Evolutionary conservation across 2,888 invertebrate species (phyloP), one percentile per base, ranked within the genome.

Genomic region (Nephrotoma guestfalica): DNA sequence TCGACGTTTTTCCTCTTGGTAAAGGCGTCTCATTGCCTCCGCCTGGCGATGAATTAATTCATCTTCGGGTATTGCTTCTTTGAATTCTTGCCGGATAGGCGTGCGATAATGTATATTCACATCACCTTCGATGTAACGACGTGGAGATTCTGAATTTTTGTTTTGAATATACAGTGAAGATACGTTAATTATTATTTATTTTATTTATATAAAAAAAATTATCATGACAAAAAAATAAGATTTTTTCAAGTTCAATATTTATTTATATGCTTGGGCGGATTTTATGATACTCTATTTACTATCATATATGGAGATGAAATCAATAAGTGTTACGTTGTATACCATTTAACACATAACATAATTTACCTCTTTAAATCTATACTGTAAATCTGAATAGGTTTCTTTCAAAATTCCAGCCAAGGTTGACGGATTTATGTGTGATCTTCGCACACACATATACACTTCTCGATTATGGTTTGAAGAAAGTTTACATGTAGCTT

Each of bases 81-180:
- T 95, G 88, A 96, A 95, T 91, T 97, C 97, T 90, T 96, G 95
- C 88, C 97, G 94, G 89, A 97, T 95, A 87, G 98, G 97, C 88
- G 96, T 96, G 90, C 96, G 94, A 93, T 97, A 98, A 92, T 97
- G 97, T 91, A 98, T 97, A 91, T 97, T 98, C 90, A 98, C 97
- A 92, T 97, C 97, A 91, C 96, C 96, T 92, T 97, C 97, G 91
- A 97, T 95, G 93, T 97, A 97, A 89, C 96, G 96, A 90, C 96
- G 94, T 86, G 96, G 96, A 89, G 97, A 96, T 93, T 96, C 97
- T 97, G 91, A 71, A 30, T 30, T 30, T 71, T 15, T 57, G 4
- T 71, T 71, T 71, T 71, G 30, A 30, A 71, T 71, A 71, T 57
- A 57, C 51, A 57, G 5, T 42, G 90, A 90, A 83, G 87, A 88